A percentile compares a stretch with the other conserved stretches of the same genome.
Evolutionary conservation across 2,888 invertebrate species (phyloP).

Genomic region (Liopterus haemorrhoidalis): DNA sequence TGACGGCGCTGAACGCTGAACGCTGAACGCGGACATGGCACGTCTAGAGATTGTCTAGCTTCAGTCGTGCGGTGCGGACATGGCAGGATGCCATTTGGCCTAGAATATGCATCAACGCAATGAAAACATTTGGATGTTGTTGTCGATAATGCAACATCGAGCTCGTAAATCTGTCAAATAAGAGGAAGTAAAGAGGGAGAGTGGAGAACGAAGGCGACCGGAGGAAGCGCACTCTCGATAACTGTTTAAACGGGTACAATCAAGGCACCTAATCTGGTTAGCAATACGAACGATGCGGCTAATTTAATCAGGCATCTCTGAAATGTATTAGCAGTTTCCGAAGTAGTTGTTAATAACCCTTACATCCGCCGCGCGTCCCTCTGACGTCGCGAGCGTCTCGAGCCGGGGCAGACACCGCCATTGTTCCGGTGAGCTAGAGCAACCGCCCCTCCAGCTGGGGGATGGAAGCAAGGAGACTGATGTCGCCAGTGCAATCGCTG

Average conservation of each 20-base stretch:
- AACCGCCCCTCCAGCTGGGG: not conserved
- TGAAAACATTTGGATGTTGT: conserved; percentile 15
- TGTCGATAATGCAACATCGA: conserved; percentile 18
- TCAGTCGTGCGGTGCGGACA: conserved; percentile 28
- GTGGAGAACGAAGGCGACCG: no score
- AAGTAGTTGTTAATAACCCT: conserved; percentile 23
- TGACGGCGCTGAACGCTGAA: conserved; percentile 4
- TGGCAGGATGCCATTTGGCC: conserved; percentile 34
- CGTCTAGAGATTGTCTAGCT: no score
- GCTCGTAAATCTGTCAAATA: no score
- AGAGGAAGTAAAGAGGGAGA: no score
- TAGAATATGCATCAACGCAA: conserved; percentile 26
- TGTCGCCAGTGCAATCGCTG: conserved; percentile 10
- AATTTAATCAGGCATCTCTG: conserved; percentile 24
- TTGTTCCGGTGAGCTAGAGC: not conserved
- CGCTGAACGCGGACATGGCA: no score
- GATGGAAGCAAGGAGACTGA: not conserved
- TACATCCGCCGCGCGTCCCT: conserved; percentile 12
- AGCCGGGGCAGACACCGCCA: not conserved
- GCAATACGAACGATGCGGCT: conserved; percentile 16
- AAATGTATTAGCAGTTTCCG: conserved; percentile 24
- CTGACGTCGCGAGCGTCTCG: not conserved
- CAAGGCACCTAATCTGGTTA: conserved; percentile 20
- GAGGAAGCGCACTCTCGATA: no score
- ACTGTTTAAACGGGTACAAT: conserved; percentile 20